These are phyloP conservation scores for Microplitis deprimator DNA, from an alignment of 2,888 invertebrate genomes.

Conservation along the genomic window DNA sequence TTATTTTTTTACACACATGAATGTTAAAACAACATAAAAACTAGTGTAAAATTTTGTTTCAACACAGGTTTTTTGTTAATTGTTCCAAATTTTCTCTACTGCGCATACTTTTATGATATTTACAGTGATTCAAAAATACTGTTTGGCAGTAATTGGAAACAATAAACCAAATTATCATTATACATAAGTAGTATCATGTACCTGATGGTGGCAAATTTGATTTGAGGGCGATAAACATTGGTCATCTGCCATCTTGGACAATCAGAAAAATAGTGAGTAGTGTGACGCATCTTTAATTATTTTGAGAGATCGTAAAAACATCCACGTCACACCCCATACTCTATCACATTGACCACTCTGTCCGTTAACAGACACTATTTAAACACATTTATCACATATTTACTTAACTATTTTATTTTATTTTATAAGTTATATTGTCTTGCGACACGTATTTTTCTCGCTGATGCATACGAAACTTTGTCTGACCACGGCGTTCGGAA, in stretches of 20 bases:
- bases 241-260: slow-evolving; percentile 68
- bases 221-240: slow-evolving; percentile 64
- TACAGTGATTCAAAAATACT: no score
- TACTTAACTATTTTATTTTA: background rate
- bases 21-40: no score
- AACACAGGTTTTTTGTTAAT: no score
- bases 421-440: slow-evolving; percentile 26
- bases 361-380: slow-evolving; percentile 6
- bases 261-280: slow-evolving; percentile 62
- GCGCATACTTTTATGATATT: no score
- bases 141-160: background rate
- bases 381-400: slow-evolving; percentile 12
- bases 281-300: slow-evolving; percentile 54
- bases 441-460: slow-evolving; percentile 21
- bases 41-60: no score
- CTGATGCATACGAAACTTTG: slow-evolving; percentile 29
- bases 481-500: slow-evolving; percentile 35
- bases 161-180: background rate
- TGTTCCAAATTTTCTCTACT: no score
- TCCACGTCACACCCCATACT: slow-evolving; percentile 56
- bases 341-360: background rate
- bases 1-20: no score
- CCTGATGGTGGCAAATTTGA: slow-evolving; percentile 66
- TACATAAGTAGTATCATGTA: slow-evolving; percentile 49
- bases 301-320: slow-evolving; percentile 35